Evolutionary conservation across 2,113 vertebrate species (phyloP).

Genomic region (Epinephelus cyanopodus): DNA sequence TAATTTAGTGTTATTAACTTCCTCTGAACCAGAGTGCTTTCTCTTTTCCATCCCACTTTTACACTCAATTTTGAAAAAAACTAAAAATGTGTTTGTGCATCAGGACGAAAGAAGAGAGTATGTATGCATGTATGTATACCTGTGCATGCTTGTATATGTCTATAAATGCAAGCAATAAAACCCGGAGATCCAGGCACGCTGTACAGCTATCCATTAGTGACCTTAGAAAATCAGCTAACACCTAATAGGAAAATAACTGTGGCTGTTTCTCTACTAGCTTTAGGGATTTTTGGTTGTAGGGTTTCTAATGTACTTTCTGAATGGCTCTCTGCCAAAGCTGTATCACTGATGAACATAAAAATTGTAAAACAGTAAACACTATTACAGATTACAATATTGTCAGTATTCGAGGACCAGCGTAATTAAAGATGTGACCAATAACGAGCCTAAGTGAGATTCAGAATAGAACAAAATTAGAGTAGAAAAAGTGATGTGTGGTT

Average conservation of each 20-base stretch:
- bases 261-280: background rate
- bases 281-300: background rate
- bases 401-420: no score
- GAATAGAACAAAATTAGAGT: background rate
- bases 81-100: background rate
- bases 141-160: background rate
- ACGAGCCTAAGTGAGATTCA: no score
- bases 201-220: constrained; percentile 11
- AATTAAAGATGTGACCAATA: no score
- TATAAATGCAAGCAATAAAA: background rate
- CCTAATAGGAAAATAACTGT: background rate
- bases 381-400: no score
- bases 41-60: background rate
- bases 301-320: background rate
- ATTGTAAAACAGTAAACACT: no score
- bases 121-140: no score
- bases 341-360: no score
- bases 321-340: no score
- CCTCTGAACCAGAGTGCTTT: background rate
- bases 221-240: constrained; percentile 1
- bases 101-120: background rate
- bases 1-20: background rate
- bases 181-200: background rate
- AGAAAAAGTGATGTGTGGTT: background rate
- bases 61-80: background rate